Conservation (phyloP, 2,797 vertebrate genomes). For the Graptemys geographica region DNA sequence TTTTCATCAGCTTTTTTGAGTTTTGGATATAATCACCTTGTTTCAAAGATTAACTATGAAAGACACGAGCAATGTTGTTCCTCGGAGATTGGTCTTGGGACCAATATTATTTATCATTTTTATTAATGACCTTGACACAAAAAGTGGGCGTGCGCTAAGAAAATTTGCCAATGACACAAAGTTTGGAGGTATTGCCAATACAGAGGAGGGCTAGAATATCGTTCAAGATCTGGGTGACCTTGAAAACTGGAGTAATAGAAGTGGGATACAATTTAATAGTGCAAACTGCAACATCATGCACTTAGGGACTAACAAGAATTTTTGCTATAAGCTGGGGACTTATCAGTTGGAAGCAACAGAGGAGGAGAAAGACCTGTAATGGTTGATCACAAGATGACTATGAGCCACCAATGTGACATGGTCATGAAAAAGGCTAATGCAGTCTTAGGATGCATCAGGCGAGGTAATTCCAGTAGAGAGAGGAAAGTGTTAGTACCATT, state of each 20-base stretch:
- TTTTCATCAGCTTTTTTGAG: constrained; percentile 60
- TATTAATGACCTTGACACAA: no score
- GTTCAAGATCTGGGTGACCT: no score
- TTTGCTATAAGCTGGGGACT: not conserved
- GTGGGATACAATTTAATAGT: no score
- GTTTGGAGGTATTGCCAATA: no score
- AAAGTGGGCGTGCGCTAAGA: no score
- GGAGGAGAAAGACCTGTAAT: not conserved
- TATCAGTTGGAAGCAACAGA: not conserved
- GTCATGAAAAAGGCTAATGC: not conserved
- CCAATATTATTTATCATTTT: no score
- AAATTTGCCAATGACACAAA: no score
- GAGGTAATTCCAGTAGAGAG: not conserved
- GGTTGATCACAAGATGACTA: not conserved
- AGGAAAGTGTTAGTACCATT: not conserved
- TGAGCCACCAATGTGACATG: not conserved
- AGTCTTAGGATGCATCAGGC: not conserved
- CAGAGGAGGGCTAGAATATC: no score
- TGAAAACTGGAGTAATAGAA: no score
- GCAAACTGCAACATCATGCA: no score
- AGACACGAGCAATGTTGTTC: not conserved
- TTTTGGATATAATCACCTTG: constrained; percentile 65
- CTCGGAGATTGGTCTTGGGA: no score
- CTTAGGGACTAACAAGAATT: not conserved
- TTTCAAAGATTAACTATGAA: constrained; percentile 44